Conservation (phyloP, 1,140 invertebrate species). For the Drosophila carrolli region DNA sequence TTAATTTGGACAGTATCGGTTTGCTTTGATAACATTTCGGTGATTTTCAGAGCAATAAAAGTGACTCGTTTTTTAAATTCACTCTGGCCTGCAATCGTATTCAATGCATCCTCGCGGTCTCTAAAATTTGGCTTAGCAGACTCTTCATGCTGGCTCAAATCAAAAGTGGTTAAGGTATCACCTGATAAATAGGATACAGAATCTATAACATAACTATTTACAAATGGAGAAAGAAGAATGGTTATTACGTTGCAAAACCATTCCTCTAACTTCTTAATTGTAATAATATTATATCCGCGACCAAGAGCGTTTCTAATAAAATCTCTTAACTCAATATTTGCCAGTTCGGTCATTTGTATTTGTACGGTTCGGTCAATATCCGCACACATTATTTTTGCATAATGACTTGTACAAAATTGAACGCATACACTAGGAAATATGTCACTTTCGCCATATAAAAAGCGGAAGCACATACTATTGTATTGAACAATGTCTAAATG, state of each 20-base stretch:
- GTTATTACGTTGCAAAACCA: too few relatives aligned
- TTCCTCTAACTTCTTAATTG: too few relatives aligned
- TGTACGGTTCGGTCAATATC: conserved; percentile 2
- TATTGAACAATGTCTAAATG: not conserved
- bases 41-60: too few relatives aligned
- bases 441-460: not conserved
- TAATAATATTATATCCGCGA: too few relatives aligned
- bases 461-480: not conserved
- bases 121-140: not conserved
- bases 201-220: not conserved
- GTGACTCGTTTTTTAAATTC: not conserved
- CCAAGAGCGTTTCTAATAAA: too few relatives aligned
- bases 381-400: not conserved
- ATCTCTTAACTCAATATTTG: not conserved
- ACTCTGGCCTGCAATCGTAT: not conserved
- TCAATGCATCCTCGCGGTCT: too few relatives aligned
- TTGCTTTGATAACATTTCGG: not conserved
- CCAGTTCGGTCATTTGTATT: too few relatives aligned
- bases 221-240: too few relatives aligned
- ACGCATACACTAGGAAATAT: too few relatives aligned
- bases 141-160: not conserved
- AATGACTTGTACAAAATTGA: conserved; percentile 1
- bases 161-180: not conserved
- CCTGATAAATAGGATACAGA: too few relatives aligned
- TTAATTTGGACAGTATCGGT: not conserved